phyloP scores from a whole-genome alignment of 2,888 invertebrate genomes.

The Lasioglossum oenotherae region DNA sequence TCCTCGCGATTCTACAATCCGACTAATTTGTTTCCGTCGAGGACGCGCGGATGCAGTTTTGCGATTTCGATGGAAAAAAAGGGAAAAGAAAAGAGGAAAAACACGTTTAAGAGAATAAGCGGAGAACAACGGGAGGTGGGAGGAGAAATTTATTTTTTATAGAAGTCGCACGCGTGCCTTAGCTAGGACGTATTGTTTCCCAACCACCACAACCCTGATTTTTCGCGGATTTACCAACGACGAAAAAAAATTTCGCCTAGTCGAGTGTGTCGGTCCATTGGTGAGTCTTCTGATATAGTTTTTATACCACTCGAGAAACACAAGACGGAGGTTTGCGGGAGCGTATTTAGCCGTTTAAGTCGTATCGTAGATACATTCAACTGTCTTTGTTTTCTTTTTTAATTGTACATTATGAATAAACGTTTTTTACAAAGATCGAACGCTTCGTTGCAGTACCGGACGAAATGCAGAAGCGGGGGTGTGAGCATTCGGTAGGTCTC shows the following conservation, averaged over 20 bases:
- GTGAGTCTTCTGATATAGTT: constrained; percentile 32
- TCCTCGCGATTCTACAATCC: background rate
- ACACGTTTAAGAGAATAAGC: background rate
- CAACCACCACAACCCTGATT: background rate
- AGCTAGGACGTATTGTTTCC: constrained; percentile 7
- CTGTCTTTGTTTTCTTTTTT: constrained; percentile 62
- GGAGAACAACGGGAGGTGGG: constrained; percentile 18
- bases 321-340: constrained; percentile 42
- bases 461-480: background rate
- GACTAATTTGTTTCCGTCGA: background rate
- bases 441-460: background rate
- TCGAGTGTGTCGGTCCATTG: constrained; percentile 49
- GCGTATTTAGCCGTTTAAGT: constrained; percentile 58
- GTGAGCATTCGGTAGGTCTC: background rate
- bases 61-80: background rate
- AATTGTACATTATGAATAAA: constrained; percentile 75
- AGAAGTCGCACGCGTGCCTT: constrained; percentile 26
- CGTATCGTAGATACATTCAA: constrained; percentile 44
- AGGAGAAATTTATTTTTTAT: constrained; percentile 38
- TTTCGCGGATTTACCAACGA: constrained; percentile 24
- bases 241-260: constrained; percentile 37
- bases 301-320: constrained; percentile 21
- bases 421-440: constrained; percentile 56
- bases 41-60: constrained; percentile 21
- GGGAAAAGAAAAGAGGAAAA: background rate